A percentile compares a stretch with the other conserved stretches of the same genome.
These are phyloP conservation scores for Brachyhypopomus gauderio DNA, from an alignment of 2,113 vertebrate species.

Conservation along the genomic window DNA sequence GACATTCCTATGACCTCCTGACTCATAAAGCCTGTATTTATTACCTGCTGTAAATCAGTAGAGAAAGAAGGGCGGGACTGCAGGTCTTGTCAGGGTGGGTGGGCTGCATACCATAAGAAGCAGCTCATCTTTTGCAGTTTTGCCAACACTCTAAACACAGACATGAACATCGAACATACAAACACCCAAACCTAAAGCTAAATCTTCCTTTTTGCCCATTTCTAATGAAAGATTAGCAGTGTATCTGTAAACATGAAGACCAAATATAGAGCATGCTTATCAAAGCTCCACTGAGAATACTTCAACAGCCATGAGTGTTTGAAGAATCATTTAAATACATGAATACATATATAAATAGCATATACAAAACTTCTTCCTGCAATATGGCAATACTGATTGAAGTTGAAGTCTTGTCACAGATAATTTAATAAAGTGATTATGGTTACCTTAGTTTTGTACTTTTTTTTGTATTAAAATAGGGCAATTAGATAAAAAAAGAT, in stretches of 20 bases:
- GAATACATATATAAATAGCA: too few species aligned
- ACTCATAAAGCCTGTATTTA: constrained; percentile 14
- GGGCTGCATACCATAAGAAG: constrained; percentile 1
- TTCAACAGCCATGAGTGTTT: too few species aligned
- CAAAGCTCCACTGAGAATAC: not conserved
- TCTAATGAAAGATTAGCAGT: not conserved
- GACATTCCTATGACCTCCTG: constrained; percentile 7
- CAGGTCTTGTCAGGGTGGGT: constrained; percentile 3
- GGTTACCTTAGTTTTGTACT: not conserved
- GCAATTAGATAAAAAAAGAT: not conserved
- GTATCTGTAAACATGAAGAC: not conserved
- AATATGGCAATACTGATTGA: too few species aligned
- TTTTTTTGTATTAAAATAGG: not conserved
- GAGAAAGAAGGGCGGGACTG: not conserved
- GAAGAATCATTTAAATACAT: too few species aligned
- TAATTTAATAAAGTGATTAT: not conserved
- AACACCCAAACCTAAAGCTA: constrained; percentile 3
- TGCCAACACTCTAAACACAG: not conserved
- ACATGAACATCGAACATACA: constrained; percentile 6
- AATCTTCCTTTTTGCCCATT: not conserved
- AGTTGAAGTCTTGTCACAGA: not conserved
- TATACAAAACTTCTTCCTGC: too few species aligned
- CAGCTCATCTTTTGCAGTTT: constrained; percentile 7
- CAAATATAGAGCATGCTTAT: not conserved
- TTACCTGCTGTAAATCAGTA: constrained; percentile 5